Conservation (phyloP, 2,113 vertebrate species). For the Trichechus manatus region DNA sequence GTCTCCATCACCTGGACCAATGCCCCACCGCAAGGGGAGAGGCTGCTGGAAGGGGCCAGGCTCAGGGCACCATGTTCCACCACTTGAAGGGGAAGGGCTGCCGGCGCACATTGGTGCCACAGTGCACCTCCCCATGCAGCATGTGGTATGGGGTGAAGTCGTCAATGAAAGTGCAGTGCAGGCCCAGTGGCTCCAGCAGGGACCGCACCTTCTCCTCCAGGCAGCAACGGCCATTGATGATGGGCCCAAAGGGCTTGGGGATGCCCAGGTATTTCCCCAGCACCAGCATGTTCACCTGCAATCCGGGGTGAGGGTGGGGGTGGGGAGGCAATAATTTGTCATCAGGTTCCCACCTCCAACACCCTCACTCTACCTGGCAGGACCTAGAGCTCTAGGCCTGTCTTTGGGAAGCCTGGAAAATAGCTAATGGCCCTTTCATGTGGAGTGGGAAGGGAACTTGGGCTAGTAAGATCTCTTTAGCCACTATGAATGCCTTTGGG, state of each 20-base stretch:
- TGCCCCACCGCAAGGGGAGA: not conserved
- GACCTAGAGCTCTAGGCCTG: not conserved
- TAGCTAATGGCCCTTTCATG: accelerated
- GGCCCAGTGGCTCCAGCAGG: slow-evolving; percentile 91
- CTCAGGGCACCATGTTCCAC: slow-evolving; percentile 92
- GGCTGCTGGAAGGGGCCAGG: accelerated
- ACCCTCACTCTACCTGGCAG: not conserved
- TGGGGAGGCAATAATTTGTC: not conserved
- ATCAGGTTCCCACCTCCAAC: too few species aligned
- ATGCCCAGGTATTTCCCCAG: slow-evolving; percentile 92
- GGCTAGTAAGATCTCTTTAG: not conserved
- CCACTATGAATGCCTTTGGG: not conserved
- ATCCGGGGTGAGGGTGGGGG: not conserved
- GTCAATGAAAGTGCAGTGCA: slow-evolving; percentile 93
- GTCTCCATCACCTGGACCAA: not conserved
- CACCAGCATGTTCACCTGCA: slow-evolving; percentile 97
- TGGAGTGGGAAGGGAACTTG: accelerated
- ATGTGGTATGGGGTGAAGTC: slow-evolving; percentile 92
- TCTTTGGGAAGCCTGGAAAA: not conserved
- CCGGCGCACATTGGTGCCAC: slow-evolving; percentile 93
- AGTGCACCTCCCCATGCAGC: slow-evolving; percentile 92
- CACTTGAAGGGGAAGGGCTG: slow-evolving; percentile 91
- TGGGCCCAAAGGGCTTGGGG: slow-evolving; percentile 95
- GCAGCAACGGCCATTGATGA: slow-evolving; percentile 89
- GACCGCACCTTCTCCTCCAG: slow-evolving; percentile 90